A percentile compares a stretch with the other conserved stretches of the same genome.
Evolutionary conservation across 2,888 invertebrate genomes (phyloP).

Genomic region (Theretra japonica): DNA sequence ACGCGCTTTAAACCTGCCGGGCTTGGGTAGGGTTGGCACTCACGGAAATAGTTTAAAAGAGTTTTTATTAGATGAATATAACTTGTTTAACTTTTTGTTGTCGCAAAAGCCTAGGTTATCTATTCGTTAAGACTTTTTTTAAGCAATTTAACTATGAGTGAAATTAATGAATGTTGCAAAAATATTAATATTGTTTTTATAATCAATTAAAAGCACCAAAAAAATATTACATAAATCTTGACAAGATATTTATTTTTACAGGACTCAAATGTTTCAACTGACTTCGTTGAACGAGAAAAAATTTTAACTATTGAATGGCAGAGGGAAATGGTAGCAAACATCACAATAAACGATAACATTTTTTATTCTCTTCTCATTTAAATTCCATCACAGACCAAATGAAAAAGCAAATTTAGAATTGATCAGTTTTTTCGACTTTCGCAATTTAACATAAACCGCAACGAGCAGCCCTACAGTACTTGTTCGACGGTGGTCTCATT

Average conservation of each 20-base stretch:
- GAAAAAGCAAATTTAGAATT: not conserved
- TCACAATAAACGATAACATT: not conserved
- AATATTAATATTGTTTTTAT: too few species aligned
- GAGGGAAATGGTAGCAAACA: not conserved
- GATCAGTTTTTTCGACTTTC: not conserved
- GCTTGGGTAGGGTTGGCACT: constrained; percentile 51
- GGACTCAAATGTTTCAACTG: not conserved
- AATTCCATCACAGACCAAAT: not conserved
- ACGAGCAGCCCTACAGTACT: constrained; percentile 49
- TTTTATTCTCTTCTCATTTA: not conserved
- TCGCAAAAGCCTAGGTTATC: too few species aligned
- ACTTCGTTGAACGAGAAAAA: not conserved
- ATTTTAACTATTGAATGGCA: not conserved
- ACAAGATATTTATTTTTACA: not conserved
- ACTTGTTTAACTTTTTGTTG: not conserved
- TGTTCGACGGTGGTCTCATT: constrained; percentile 74
- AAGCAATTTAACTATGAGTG: too few species aligned
- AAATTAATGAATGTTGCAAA: too few species aligned
- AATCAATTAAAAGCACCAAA: too few species aligned
- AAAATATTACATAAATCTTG: too few species aligned
- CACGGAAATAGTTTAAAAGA: not conserved
- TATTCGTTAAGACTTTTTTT: not conserved
- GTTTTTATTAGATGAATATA: not conserved
- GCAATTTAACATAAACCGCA: constrained; percentile 19
- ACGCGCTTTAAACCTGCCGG: constrained; percentile 63